phyloP scores from a whole-genome alignment of 1,140 invertebrate species.

The Zaprionus camerounensis region DNA sequence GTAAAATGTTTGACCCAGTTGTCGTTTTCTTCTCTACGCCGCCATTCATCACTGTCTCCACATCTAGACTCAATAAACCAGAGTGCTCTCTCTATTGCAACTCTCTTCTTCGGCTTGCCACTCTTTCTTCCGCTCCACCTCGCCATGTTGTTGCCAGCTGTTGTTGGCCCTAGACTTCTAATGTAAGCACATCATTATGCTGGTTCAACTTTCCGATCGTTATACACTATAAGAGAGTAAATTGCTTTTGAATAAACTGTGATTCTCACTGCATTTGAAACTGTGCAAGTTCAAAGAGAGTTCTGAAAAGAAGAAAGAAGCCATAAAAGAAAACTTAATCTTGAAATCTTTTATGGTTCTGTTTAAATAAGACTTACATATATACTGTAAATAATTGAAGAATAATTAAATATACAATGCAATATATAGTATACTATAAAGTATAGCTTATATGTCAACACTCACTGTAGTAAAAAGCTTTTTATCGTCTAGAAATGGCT shows the following conservation, averaged over 20 bases:
- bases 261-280: no score
- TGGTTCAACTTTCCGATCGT: conserved; percentile 61
- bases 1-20: conserved; percentile 31
- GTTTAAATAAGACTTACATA: no score
- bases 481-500: no score
- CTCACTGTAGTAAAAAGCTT: no score
- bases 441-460: no score
- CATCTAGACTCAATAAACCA: conserved; percentile 20
- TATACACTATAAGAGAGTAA: not conserved
- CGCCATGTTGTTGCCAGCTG: not conserved
- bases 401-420: no score
- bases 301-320: no score
- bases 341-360: no score
- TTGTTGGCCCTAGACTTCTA: not conserved
- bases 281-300: no score
- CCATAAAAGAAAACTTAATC: no score
- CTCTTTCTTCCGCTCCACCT: not conserved
- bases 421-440: no score
- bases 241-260: not conserved
- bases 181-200: conserved; percentile 65
- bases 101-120: not conserved
- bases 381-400: no score
- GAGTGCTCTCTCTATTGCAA: conserved; percentile 9
- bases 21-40: not conserved
- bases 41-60: conserved; percentile 35